These are phyloP conservation scores for Saxidomus purpurata DNA, from an alignment of 1,140 invertebrate species.

Conservation along the genomic window DNA sequence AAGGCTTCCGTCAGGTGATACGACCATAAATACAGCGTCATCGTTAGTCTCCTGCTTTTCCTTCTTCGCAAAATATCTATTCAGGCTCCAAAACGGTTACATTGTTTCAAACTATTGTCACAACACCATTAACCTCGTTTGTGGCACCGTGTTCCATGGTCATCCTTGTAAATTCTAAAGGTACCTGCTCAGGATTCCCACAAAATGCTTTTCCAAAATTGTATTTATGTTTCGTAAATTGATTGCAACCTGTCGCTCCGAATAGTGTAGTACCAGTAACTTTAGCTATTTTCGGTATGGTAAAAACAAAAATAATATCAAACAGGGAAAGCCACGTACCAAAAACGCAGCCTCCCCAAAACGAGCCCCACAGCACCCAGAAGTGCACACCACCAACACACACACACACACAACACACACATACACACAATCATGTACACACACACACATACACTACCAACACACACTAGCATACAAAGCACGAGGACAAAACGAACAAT, in stretches of 20 bases:
- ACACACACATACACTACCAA: no score
- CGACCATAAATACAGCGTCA: constrained; percentile 14
- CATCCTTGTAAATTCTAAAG: neutral
- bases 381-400: no score
- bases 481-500: no score
- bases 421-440: no score
- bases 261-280: constrained; percentile 57
- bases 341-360: no score
- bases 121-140: constrained; percentile 57
- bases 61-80: constrained; percentile 49
- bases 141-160: constrained; percentile 36
- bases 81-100: constrained; percentile 36
- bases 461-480: no score
- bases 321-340: no score
- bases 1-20: constrained; percentile 55
- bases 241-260: constrained; percentile 2
- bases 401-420: no score
- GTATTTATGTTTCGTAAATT: constrained; percentile 4
- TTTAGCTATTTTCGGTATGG: no score
- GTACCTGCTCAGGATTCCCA: constrained; percentile 21
- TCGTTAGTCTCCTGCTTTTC: neutral
- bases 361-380: no score
- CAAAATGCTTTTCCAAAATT: constrained; percentile 62
- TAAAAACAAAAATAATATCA: no score
- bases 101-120: constrained; percentile 35